Conservation (phyloP, 2,113 vertebrate species). For the Callipepla squamata region DNA sequence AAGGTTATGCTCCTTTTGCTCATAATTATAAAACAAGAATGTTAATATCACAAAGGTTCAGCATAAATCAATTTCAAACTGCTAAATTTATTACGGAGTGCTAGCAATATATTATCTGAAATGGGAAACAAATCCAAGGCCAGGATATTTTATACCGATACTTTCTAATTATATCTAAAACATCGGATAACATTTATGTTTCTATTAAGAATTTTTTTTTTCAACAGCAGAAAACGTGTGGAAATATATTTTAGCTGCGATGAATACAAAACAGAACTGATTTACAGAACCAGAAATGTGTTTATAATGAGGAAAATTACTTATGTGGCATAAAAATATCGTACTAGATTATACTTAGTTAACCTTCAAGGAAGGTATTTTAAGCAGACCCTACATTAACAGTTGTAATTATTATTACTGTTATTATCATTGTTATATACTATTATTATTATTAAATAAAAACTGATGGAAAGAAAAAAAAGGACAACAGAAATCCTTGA, state of each 20-base stretch:
- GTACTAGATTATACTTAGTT: constrained; percentile 67
- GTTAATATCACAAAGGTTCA: constrained; percentile 68
- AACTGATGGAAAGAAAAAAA: neutral
- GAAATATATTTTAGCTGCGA: constrained; percentile 55
- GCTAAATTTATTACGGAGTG: constrained; percentile 54
- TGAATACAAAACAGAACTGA: constrained; percentile 71
- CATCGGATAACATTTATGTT: constrained; percentile 42
- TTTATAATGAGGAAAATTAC: constrained; percentile 75
- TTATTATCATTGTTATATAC: neutral
- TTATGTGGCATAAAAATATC: constrained; percentile 75
- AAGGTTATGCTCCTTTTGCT: constrained; percentile 68
- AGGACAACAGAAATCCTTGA: neutral
- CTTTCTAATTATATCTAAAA: constrained; percentile 57
- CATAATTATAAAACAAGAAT: constrained; percentile 63
- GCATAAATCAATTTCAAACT: constrained; percentile 64
- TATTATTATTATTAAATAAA: neutral
- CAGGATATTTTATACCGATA: constrained; percentile 44
- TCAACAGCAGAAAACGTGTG: constrained; percentile 55
- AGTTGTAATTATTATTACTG: constrained; percentile 50
- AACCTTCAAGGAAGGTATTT: constrained; percentile 17
- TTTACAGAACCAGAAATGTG: constrained; percentile 64
- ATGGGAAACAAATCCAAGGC: constrained; percentile 25
- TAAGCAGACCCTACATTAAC: constrained; percentile 54
- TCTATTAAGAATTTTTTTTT: constrained; percentile 60
- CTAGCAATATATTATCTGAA: constrained; percentile 60